A percentile compares a stretch with the other conserved stretches of the same genome.
These are phyloP conservation scores for Aphelenchoides bicaudatus DNA, from an alignment of 2,888 invertebrate genomes.

Conservation along the genomic window DNA sequence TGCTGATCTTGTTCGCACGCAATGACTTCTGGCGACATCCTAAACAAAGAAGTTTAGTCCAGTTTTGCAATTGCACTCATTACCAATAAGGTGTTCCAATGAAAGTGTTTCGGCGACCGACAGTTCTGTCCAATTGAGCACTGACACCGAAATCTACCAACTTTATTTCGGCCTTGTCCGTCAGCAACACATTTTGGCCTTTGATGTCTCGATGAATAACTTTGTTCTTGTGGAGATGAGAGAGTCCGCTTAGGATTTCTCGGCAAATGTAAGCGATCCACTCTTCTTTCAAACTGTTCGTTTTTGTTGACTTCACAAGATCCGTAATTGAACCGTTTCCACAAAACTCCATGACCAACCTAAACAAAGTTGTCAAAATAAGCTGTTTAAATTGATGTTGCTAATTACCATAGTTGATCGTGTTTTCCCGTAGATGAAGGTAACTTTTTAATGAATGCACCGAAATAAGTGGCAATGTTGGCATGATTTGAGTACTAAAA, in stretches of 20 bases:
- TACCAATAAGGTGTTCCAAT: conserved; percentile 73
- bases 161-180: conserved; percentile 99
- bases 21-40: conserved; percentile 97
- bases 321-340: conserved; percentile 98
- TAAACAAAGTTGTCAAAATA: too few relatives aligned
- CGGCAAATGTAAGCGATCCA: conserved; percentile 98
- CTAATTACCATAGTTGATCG: conserved; percentile 94
- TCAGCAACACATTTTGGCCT: conserved; percentile 89
- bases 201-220: conserved; percentile 95
- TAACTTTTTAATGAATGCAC: conserved; percentile 98
- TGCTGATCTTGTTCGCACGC: conserved; percentile 99
- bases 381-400: not conserved
- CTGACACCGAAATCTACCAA: conserved; percentile 99
- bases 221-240: conserved; percentile 95
- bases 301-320: conserved; percentile 97
- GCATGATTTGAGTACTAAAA: conserved; percentile 90
- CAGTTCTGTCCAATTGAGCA: conserved; percentile 96
- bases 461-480: conserved; percentile 99
- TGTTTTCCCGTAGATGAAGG: conserved; percentile 79
- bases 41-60: not conserved
- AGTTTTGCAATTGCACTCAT: conserved; percentile 25
- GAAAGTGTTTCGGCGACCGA: conserved; percentile 96
- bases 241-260: conserved; percentile 79
- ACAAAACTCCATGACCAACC: conserved; percentile 99
- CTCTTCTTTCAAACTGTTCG: conserved; percentile 94